phyloP scores from a whole-genome alignment of 23 tunicate species.

The Diplosoma virens region DNA sequence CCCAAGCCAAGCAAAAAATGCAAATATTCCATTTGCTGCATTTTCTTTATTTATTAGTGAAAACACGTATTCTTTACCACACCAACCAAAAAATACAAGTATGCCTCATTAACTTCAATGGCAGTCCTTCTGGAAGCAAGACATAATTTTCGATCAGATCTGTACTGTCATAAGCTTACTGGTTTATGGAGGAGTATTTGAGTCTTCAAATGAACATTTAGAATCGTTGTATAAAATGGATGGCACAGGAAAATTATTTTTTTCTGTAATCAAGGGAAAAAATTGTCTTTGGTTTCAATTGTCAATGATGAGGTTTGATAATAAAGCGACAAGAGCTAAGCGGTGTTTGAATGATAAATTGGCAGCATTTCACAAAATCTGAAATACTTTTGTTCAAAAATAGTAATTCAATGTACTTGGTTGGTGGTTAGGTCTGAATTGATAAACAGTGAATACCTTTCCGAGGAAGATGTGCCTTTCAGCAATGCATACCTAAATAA shows the following conservation, averaged over 20 bases:
- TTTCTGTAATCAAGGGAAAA: neutral
- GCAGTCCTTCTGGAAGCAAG: neutral
- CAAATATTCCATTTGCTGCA: neutral
- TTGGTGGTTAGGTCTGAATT: neutral
- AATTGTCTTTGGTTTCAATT: constrained; percentile 8
- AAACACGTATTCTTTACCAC: neutral
- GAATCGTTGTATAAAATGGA: constrained; percentile 15
- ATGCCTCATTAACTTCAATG: constrained; percentile 2
- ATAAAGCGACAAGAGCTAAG: neutral
- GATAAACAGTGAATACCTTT: constrained; percentile 12
- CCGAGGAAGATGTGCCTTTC: constrained; percentile 8
- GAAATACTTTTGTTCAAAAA: neutral
- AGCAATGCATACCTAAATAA: neutral
- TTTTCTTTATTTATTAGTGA: constrained; percentile 2
- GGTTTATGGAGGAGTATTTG: constrained; percentile 12
- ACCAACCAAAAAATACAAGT: constrained; percentile 9
- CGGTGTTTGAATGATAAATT: constrained; percentile 10
- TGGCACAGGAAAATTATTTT: neutral
- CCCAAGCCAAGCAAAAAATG: neutral
- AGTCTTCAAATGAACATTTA: constrained; percentile 11
- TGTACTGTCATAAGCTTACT: constrained; percentile 1
- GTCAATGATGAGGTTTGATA: constrained; percentile 13
- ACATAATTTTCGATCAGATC: constrained; percentile 1
- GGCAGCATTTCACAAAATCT: no score
- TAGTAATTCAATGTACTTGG: neutral